A percentile compares a stretch with the other conserved stretches of the same genome.
phyloP scores from a whole-genome alignment of 2,113 vertebrate genomes.

The Antigone vipio region DNA sequence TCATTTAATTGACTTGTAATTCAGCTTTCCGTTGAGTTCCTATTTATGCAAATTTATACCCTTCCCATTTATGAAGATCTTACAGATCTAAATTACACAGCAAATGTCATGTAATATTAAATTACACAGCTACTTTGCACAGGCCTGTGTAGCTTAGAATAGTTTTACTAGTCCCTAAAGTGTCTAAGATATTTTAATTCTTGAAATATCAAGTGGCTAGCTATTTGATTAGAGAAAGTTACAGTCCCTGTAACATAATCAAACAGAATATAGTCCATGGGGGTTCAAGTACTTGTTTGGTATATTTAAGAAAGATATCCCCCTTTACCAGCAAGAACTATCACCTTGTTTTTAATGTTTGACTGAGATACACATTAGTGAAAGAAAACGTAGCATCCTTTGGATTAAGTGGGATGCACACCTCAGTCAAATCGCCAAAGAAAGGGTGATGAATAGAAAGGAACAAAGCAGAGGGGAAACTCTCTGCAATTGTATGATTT shows the following conservation, averaged over 20 bases:
- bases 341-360: background rate
- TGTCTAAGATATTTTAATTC: background rate
- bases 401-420: background rate
- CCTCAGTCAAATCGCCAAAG: background rate
- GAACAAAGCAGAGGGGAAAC: background rate
- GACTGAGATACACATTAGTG: background rate
- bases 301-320: background rate
- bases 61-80: background rate
- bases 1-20: background rate
- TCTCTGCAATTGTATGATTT: background rate
- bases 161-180: background rate
- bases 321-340: background rate
- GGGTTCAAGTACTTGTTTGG: accelerated
- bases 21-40: background rate
- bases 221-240: background rate
- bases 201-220: background rate
- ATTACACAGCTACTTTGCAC: background rate
- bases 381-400: background rate
- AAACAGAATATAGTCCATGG: background rate
- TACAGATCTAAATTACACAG: background rate
- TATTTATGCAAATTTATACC: background rate
- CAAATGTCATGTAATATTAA: background rate
- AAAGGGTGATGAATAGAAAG: background rate
- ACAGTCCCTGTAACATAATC: background rate
- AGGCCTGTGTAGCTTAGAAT: background rate